phyloP scores from a whole-genome alignment of 2,888 invertebrate genomes.

The Schizotus pectinicornis region DNA sequence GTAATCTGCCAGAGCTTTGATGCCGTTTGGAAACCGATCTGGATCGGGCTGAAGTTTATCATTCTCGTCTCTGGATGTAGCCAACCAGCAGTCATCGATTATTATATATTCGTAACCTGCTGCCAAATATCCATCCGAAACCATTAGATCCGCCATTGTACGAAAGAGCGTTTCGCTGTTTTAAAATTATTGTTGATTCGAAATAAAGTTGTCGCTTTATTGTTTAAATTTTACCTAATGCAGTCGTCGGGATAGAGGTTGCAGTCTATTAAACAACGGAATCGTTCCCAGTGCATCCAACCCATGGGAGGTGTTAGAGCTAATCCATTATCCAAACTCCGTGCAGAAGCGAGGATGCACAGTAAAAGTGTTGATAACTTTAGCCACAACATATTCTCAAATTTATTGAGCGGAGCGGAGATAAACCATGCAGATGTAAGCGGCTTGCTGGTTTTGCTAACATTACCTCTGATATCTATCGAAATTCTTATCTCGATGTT shows the following conservation, averaged over 20 bases:
- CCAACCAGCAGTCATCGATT: slow-evolving; percentile 69
- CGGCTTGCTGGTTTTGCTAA: too few relatives aligned
- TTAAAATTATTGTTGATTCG: slow-evolving; percentile 28
- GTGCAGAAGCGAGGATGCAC: neutral
- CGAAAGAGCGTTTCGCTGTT: slow-evolving; percentile 63
- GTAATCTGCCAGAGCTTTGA: slow-evolving; percentile 18
- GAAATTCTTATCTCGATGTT: too few relatives aligned
- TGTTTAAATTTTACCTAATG: slow-evolving; percentile 37
- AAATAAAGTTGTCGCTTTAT: neutral
- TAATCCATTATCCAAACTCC: slow-evolving; percentile 65
- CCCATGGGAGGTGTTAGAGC: slow-evolving; percentile 74
- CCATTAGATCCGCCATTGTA: slow-evolving; percentile 63
- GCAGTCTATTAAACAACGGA: slow-evolving; percentile 69
- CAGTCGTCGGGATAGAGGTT: slow-evolving; percentile 62
- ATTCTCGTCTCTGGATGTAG: slow-evolving; percentile 57
- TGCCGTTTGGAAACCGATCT: slow-evolving; percentile 62
- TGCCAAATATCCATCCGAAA: slow-evolving; percentile 65
- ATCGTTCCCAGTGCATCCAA: slow-evolving; percentile 73
- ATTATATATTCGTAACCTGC: slow-evolving; percentile 67
- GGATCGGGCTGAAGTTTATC: slow-evolving; percentile 62
- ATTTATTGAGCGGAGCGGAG: too few relatives aligned
- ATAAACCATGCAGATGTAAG: too few relatives aligned
- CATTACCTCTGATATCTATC: too few relatives aligned
- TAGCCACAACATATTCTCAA: too few relatives aligned
- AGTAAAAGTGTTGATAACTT: neutral